Conservation (phyloP, 2,888 invertebrate genomes). For the Latrodectus elegans region DNA sequence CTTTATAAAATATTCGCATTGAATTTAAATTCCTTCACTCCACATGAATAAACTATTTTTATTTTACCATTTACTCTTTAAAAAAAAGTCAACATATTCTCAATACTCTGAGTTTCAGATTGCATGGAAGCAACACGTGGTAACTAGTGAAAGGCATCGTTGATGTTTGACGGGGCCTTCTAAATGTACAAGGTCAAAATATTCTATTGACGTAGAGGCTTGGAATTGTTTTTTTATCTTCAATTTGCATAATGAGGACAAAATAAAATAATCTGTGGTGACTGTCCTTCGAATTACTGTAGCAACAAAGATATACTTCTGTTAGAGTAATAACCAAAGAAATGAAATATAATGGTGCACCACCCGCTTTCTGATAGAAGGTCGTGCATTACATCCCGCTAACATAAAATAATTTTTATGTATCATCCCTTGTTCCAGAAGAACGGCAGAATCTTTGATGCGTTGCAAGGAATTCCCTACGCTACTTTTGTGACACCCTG, state of each 20-base stretch:
- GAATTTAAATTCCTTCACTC: too few relatives aligned
- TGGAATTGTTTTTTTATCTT: background rate
- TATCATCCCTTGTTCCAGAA: background rate
- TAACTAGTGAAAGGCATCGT: too few relatives aligned
- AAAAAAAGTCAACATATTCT: too few relatives aligned
- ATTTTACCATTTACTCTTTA: too few relatives aligned
- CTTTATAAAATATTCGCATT: too few relatives aligned
- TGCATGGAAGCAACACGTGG: too few relatives aligned
- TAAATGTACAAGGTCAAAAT: constrained; percentile 8
- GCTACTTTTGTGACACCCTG: constrained; percentile 3
- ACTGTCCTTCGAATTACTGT: constrained; percentile 25
- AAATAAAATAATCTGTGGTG: constrained; percentile 16
- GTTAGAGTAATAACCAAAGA: constrained; percentile 5
- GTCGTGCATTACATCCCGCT: constrained; percentile 11
- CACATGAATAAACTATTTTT: too few relatives aligned
- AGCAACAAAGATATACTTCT: constrained; percentile 38
- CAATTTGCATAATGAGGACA: constrained; percentile 14
- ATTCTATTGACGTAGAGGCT: background rate
- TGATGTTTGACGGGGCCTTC: background rate
- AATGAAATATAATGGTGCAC: background rate
- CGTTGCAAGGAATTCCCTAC: too few relatives aligned
- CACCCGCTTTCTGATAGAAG: constrained; percentile 32
- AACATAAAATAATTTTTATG: constrained; percentile 17
- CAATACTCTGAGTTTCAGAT: too few relatives aligned
- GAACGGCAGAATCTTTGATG: background rate